Evolutionary conservation across 64 coral and sea anemone species (phyloP), one percentile per base, ranked within the genome.

Genomic region (Astreopora myriophthalma): DNA sequence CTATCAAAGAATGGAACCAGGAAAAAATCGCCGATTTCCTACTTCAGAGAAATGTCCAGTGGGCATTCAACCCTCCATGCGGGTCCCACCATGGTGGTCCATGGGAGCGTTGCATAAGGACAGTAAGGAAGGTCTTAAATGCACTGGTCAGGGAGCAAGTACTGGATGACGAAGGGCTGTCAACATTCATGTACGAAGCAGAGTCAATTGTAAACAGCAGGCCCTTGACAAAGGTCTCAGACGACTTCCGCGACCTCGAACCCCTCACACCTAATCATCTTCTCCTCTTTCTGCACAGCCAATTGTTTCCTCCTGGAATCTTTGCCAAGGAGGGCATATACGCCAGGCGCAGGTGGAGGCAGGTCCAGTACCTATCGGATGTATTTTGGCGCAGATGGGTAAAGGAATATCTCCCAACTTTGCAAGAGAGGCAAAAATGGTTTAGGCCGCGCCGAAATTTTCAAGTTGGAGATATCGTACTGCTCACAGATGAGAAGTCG

Each of bases 121-220:
- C 61, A 64, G 20, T 64, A 64, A 64, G 61, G 24, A 64, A 64
- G 61, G 61, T 64, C 61, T 64, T 64, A 64, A 64, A 64, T n/a
- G 61, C 61, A 64, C 61, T 64, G 61, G 61, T 64, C 61, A 64
- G 61, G 61, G 61, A 64, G 61, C 61, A 64, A 64, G 61, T 64
- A 64, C 61, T 8, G 3, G 61, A 64, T 64, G 61, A 64, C 17
- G 8, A 64, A 20, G 61, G 61, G 61, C 61, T 64, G 8, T 64
- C 61, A 64, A 64, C 61, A 64, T 64, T 64, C 61, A 64, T 64
- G 61, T 22, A 16, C 48, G 48, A 52, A 52, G 48, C 48, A 16
- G 48, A 52, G 48, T 52, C 48, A 52, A 52, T 52, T n/a, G 61
- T 64, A 64, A 64, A 64, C 61, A 64, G 61, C 61, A 64, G 61